These are phyloP conservation scores for Drosophila miranda DNA, from an alignment of 1,140 invertebrate species.

Conservation along the genomic window DNA sequence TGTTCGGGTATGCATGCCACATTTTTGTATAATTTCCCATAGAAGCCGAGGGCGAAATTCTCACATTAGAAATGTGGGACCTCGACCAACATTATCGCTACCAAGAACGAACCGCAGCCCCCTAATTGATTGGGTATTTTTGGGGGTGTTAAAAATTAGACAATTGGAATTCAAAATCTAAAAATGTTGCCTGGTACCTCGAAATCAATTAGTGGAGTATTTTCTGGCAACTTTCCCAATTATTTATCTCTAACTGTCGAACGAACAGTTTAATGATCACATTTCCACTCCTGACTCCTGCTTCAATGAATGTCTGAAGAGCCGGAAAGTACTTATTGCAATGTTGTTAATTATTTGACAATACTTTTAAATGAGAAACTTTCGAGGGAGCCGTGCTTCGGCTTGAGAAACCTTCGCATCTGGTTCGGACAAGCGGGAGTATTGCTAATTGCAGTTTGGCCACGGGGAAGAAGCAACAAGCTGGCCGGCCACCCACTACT, in stretches of 20 bases:
- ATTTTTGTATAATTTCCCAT: slow-evolving; percentile 65
- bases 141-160: slow-evolving; percentile 9
- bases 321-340: slow-evolving; percentile 35
- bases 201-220: slow-evolving; percentile 1
- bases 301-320: slow-evolving; percentile 29
- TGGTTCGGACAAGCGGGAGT: slow-evolving; percentile 42
- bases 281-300: slow-evolving; percentile 25
- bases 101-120: neutral
- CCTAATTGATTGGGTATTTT: slow-evolving; percentile 45
- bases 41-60: slow-evolving; percentile 41
- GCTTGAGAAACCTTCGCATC: slow-evolving; percentile 21
- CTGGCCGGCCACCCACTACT: slow-evolving; percentile 20
- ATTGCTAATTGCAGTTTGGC: slow-evolving; percentile 56
- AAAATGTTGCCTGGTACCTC: neutral
- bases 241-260: slow-evolving; percentile 15
- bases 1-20: slow-evolving; percentile 33
- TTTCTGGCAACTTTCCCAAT: neutral
- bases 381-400: neutral
- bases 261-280: slow-evolving; percentile 30
- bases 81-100: slow-evolving; percentile 28
- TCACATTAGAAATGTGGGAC: slow-evolving; percentile 25
- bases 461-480: slow-evolving; percentile 47
- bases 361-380: slow-evolving; percentile 40
- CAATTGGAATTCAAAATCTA: neutral
- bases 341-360: slow-evolving; percentile 38